Conservation (phyloP, 92 coral and sea anemone species). For the Epizoanthus stellaris region DNA sequence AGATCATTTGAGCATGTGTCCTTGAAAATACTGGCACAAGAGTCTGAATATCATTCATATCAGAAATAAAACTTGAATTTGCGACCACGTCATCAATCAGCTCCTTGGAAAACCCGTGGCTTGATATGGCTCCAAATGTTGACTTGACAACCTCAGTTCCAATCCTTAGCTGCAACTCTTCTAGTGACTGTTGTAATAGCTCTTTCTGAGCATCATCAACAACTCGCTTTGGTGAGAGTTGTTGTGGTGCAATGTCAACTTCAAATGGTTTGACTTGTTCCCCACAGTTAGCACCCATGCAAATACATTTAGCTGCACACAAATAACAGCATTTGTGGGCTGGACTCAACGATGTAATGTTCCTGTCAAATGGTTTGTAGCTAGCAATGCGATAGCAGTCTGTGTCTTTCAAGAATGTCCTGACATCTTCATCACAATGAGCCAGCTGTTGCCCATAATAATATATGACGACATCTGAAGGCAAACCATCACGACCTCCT, state of each 20-base stretch:
- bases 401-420: constrained; percentile 46
- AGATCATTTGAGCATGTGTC: constrained; percentile 37
- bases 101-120: constrained; percentile 39
- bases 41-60: constrained; percentile 32
- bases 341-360: constrained; percentile 28
- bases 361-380: constrained; percentile 27
- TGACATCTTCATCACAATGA: constrained; percentile 60
- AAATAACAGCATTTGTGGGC: constrained; percentile 24
- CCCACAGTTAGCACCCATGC: constrained; percentile 5
- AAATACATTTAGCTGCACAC: constrained; percentile 29
- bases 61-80: constrained; percentile 22
- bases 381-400: constrained; percentile 55
- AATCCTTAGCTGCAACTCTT: constrained; percentile 25
- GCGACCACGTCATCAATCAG: constrained; percentile 39
- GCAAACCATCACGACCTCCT: constrained; percentile 65
- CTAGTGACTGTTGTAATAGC: constrained; percentile 23
- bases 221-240: constrained; percentile 14
- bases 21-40: constrained; percentile 38
- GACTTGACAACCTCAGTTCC: constrained; percentile 14
- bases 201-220: constrained; percentile 34
- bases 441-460: constrained; percentile 65
- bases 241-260: constrained; percentile 8
- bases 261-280: constrained; percentile 16
- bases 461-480: constrained; percentile 35
- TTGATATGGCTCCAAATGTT: constrained; percentile 40